phyloP scores from a whole-genome alignment of 2,113 vertebrate species.

The Nycticryphes semicollaris region DNA sequence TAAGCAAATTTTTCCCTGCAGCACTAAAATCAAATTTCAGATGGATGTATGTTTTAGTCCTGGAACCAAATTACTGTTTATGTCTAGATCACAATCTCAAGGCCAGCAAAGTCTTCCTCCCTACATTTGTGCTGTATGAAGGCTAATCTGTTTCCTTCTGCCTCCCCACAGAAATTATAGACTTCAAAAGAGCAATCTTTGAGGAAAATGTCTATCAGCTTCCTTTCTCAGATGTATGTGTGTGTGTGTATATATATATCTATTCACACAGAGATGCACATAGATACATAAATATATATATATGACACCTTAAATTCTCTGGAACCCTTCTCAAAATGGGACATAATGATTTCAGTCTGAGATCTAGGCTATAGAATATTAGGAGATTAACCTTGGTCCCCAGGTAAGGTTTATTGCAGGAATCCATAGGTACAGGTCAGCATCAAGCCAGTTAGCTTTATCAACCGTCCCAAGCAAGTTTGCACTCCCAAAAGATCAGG shows the following conservation, averaged over 20 bases:
- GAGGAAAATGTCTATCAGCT: not conserved
- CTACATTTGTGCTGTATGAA: not conserved
- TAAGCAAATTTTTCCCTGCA: constrained; percentile 24
- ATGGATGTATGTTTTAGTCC: not conserved
- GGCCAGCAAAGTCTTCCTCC: not conserved
- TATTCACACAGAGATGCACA: accelerated
- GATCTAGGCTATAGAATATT: not conserved
- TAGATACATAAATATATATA: no score
- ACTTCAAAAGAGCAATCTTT: not conserved
- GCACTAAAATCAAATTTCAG: constrained; percentile 49
- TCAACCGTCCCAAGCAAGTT: not conserved
- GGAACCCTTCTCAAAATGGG: not conserved
- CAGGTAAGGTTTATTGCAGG: not conserved
- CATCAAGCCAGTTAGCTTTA: not conserved
- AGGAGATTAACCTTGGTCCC: not conserved
- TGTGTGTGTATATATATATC: accelerated
- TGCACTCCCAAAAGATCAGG: not conserved
- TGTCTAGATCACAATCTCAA: constrained; percentile 57
- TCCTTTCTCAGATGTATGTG: not conserved
- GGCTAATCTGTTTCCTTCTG: not conserved
- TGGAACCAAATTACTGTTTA: constrained; percentile 55
- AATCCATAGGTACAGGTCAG: not conserved
- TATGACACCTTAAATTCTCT: not conserved
- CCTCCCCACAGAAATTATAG: not conserved
- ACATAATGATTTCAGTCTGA: not conserved